These are phyloP conservation scores for Monodelphis domestica DNA, from an alignment of 2,797 vertebrate genomes.

Conservation along the genomic window DNA sequence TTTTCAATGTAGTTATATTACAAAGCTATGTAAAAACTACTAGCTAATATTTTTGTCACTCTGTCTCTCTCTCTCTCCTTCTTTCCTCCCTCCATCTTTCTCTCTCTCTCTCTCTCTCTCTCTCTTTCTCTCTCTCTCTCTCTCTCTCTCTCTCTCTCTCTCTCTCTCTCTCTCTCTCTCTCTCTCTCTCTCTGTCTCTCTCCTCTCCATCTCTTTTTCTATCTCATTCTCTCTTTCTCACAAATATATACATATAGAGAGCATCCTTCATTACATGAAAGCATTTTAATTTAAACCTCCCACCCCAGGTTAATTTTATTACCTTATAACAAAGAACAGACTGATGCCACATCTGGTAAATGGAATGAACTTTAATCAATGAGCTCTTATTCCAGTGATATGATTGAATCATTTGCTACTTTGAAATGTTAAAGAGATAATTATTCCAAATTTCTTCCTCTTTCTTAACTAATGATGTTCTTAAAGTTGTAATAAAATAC, in stretches of 20 bases:
- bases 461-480: background rate
- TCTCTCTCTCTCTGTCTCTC: too few relatives aligned
- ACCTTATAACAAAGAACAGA: background rate
- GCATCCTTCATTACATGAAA: background rate
- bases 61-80: background rate
- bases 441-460: background rate
- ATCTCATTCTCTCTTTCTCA: background rate
- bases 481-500: background rate
- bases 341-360: background rate
- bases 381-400: background rate
- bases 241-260: background rate
- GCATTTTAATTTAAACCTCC: background rate
- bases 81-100: background rate
- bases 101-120: too few relatives aligned
- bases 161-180: background rate
- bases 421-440: conserved; percentile 18
- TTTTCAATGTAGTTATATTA: background rate
- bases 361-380: background rate
- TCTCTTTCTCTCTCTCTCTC: background rate
- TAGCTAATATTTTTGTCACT: background rate
- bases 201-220: background rate
- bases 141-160: background rate
- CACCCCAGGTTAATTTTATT: background rate
- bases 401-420: background rate
- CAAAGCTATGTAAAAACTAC: too few relatives aligned